Conservation (phyloP, 2,888 invertebrate genomes). For the Lepidochrysops patricia region DNA sequence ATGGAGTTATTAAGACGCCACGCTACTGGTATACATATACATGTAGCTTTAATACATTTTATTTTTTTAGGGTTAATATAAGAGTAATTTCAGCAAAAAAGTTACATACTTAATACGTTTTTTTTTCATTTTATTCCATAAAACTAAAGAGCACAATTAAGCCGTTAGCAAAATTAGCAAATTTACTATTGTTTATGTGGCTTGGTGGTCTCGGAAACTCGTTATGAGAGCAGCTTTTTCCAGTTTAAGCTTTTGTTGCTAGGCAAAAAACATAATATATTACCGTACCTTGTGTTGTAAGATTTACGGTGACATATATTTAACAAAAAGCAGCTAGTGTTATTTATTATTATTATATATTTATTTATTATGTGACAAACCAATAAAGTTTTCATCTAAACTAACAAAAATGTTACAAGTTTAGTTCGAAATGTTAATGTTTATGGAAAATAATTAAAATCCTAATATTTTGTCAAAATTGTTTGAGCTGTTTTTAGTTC, state of each 20-base stretch:
- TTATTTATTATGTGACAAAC: background rate
- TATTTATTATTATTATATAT: background rate
- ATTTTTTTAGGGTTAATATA: too few species aligned
- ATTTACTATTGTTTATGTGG: background rate
- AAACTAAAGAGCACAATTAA: background rate
- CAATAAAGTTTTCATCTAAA: conserved; percentile 4
- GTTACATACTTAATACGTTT: background rate
- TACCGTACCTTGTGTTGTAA: background rate
- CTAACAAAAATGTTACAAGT: background rate
- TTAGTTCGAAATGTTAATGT: background rate
- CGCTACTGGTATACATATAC: too few species aligned
- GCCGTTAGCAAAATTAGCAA: background rate
- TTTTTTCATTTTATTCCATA: too few species aligned
- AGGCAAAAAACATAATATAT: background rate
- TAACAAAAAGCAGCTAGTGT: background rate
- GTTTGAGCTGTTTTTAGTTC: too few species aligned
- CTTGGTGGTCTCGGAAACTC: background rate
- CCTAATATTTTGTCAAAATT: too few species aligned
- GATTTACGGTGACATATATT: background rate
- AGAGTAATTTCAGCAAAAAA: too few species aligned
- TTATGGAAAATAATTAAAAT: too few species aligned
- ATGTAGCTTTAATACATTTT: too few species aligned
- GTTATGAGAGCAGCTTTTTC: background rate
- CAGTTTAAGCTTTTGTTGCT: background rate
- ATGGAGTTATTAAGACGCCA: too few species aligned